Base-by-base conservation (phyloP, 1,140 invertebrate species). In the Orius insidiosus region DNA sequence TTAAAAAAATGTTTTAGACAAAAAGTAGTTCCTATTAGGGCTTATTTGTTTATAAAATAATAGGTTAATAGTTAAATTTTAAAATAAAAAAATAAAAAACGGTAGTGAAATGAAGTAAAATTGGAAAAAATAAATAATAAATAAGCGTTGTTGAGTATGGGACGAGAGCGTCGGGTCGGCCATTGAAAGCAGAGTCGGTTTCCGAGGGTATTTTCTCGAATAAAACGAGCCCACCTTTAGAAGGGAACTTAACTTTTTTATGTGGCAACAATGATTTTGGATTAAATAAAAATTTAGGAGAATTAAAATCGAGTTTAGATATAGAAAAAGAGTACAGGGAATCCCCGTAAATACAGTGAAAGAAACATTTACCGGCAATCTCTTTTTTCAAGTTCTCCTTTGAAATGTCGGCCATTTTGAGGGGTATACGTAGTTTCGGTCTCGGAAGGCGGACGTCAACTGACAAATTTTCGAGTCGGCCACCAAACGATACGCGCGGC, bases 321-420 rank as follows among this genome's bases (percentile, higher is more conserved):
- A 32, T 42, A 14, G 3, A 24, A 24, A 42, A 13, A 13, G 13
- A 14, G 15, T 32, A 24, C 38, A 32, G 24, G 30, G 4, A 7
- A 11, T 19, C 11, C 18, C 13, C 11, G 33, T 49, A 49, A 38
- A 18, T 37, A 39, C 47, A 48, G 47, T 42, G 30, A 42, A 46
- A 44, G 15, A 16, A 15, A 14, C 24, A 24, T 43, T 74, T 70
- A 79, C 76, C 75, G 66, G 68, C 69, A 56, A 79, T 78, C 64
- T 78, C 74, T 61, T 74, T 75, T 59, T 73, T 69, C 54, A 79
- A 66, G 54, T 76, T 70, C 63, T 75, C 73, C 59, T 76, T 73
- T 52, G 66, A 70, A 54, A 77, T 74, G 60, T 76, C 72, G 60
- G 74, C 68, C 75, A 77, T 77, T 24, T 24, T 24, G 58, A 60